phyloP scores from a whole-genome alignment of 2,888 invertebrate genomes.

The Tethea ocularis region DNA sequence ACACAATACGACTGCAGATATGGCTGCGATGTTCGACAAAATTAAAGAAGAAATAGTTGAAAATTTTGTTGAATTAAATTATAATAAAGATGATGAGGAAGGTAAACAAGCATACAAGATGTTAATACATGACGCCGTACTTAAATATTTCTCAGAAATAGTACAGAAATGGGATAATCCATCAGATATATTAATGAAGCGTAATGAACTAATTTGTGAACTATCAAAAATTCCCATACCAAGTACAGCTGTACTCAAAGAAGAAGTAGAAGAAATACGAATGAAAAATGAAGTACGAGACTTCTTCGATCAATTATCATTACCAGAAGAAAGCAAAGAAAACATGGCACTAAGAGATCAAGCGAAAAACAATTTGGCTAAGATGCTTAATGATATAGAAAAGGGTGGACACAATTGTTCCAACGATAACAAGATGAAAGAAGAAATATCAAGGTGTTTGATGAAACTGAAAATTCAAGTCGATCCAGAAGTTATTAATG shows the following conservation, averaged over 20 bases:
- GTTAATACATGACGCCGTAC: constrained; percentile 44
- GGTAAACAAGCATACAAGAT: constrained; percentile 43
- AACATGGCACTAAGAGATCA: constrained; percentile 29
- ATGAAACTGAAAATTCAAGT: constrained; percentile 42
- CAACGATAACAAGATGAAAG: constrained; percentile 49
- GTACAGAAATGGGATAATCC: constrained; percentile 21
- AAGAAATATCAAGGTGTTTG: constrained; percentile 45
- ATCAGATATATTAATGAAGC: constrained; percentile 39
- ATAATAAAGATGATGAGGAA: constrained; percentile 44
- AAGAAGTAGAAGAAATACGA: constrained; percentile 38
- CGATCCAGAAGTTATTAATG: constrained; percentile 32
- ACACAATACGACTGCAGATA: constrained; percentile 25
- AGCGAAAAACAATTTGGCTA: constrained; percentile 44
- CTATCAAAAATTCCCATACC: constrained; percentile 36
- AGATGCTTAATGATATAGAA: constrained; percentile 52
- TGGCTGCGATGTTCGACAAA: constrained; percentile 31
- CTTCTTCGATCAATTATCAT: constrained; percentile 42
- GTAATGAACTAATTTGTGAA: constrained; percentile 60
- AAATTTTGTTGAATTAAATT: constrained; percentile 51
- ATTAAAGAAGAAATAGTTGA: constrained; percentile 55
- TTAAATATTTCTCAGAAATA: constrained; percentile 34
- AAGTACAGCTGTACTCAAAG: constrained; percentile 22
- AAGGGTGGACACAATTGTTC: constrained; percentile 39
- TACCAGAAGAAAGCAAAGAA: constrained; percentile 29
- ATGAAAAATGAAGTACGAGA: constrained; percentile 40